Evolutionary conservation across 2,888 invertebrate genomes (phyloP).

Genomic region (Dynastes hyllus): DNA sequence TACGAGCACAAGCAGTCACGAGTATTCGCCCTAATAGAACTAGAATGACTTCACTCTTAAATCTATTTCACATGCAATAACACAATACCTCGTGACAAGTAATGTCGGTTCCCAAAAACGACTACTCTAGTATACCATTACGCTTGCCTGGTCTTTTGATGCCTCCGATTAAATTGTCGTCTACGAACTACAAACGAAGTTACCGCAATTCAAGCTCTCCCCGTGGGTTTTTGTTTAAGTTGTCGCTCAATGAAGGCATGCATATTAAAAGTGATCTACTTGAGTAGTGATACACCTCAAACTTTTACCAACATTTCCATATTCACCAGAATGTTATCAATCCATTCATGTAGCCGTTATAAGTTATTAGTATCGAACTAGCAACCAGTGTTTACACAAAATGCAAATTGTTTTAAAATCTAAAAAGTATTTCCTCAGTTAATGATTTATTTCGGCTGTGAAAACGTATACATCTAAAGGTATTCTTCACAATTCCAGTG

Average conservation of each 20-base stretch:
- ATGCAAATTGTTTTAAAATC: no score
- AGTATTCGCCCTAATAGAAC: not conserved
- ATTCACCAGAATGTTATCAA: no score
- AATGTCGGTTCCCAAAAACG: conserved; percentile 26
- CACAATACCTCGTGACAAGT: conserved; percentile 14
- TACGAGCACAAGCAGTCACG: not conserved
- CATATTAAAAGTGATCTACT: not conserved
- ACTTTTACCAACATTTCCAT: no score
- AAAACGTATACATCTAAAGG: no score
- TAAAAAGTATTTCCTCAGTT: no score
- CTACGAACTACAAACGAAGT: conserved; percentile 20
- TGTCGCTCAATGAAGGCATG: not conserved
- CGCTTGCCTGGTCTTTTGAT: not conserved
- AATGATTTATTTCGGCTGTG: no score
- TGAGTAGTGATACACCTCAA: no score
- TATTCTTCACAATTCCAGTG: no score
- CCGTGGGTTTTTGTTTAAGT: not conserved
- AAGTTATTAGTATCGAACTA: no score
- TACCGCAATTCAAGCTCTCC: conserved; percentile 9
- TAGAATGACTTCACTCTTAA: conserved; percentile 1
- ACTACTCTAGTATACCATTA: not conserved
- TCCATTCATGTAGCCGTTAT: no score
- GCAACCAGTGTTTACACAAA: no score
- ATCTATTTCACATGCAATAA: conserved; percentile 6
- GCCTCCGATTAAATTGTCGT: conserved; percentile 23